Evolutionary conservation across 2,888 invertebrate species (phyloP), one percentile per base, ranked within the genome.

Genomic region (Ectropis crepuscularia): DNA sequence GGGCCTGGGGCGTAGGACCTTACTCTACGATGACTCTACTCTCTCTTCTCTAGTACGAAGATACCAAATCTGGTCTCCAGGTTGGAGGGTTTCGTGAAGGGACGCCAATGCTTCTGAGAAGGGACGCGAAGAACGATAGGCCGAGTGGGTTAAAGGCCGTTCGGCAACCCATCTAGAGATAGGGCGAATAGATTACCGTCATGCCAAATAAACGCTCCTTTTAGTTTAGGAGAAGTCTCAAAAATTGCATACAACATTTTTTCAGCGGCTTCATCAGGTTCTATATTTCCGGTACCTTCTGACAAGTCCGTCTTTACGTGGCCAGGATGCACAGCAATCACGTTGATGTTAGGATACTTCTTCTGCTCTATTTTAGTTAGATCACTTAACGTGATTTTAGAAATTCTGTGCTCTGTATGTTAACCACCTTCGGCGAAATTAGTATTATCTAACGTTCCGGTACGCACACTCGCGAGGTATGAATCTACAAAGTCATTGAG

Each of bases 121-220:
- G n/a, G n/a, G n/a, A n/a, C n/a, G n/a, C n/a, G n/a, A n/a, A n/a
- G n/a, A n/a, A n/a, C n/a, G n/a, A n/a, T n/a, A n/a, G n/a, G n/a
- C n/a, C n/a, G n/a, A n/a, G n/a, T n/a, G n/a, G n/a, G n/a, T n/a
- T n/a, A n/a, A n/a, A n/a, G n/a, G n/a, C n/a, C n/a, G n/a, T n/a
- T n/a, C n/a, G n/a, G n/a, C n/a, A n/a, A n/a, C n/a, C n/a, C n/a
- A n/a, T n/a, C n/a, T n/a, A n/a, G n/a, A n/a, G n/a, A n/a, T n/a
- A n/a, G n/a, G n/a, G n/a, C 94, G 0, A 94, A 88, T 37, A 95
- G 79, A 51, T 87, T 89, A 48, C 89, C 92, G 73, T 95, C 92
- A 53, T 82, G 74, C 95, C 96, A 96, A 76, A 96, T 89, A 74
- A 94, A 96, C 67, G 93, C 88, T 0, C 96, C 96, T 76, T 94